phyloP scores from a whole-genome alignment of 2,797 vertebrate species.

The Helicolenus hilgendorfi region DNA sequence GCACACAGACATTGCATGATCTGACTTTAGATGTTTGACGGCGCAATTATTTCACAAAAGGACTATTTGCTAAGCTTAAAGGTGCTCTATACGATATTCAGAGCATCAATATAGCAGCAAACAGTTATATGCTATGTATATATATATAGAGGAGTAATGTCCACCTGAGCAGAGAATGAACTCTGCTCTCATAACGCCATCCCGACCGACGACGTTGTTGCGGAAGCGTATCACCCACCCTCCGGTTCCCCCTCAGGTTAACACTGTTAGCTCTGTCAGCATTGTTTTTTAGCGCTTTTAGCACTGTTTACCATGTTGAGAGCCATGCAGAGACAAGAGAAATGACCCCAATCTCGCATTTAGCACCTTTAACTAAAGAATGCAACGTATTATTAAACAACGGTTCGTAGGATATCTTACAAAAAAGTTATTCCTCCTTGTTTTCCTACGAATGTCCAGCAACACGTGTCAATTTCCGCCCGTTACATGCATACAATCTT shows the following conservation, averaged over 20 bases:
- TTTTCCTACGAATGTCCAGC: too few relatives aligned
- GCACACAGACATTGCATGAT: constrained; percentile 39
- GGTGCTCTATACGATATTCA: neutral
- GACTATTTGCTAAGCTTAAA: constrained; percentile 49
- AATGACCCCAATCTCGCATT: neutral
- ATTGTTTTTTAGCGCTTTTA: neutral
- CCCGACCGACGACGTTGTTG: neutral
- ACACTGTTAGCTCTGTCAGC: neutral
- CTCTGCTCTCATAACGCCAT: neutral
- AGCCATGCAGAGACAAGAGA: too few relatives aligned
- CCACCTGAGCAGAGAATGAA: neutral
- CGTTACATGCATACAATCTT: too few relatives aligned
- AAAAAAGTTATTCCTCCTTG: too few relatives aligned
- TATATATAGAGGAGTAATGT: neutral
- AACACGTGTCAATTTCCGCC: too few relatives aligned
- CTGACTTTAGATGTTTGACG: constrained; percentile 27
- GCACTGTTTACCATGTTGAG: neutral
- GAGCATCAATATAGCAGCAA: neutral
- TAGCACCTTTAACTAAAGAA: neutral
- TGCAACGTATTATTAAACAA: too few relatives aligned
- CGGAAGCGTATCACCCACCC: too few relatives aligned
- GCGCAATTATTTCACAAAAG: constrained; percentile 2
- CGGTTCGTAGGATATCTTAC: too few relatives aligned
- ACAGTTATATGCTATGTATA: neutral
- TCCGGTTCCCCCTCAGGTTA: neutral